phyloP scores from a whole-genome alignment of 2,797 vertebrate genomes.

The Artibeus lituratus region DNA sequence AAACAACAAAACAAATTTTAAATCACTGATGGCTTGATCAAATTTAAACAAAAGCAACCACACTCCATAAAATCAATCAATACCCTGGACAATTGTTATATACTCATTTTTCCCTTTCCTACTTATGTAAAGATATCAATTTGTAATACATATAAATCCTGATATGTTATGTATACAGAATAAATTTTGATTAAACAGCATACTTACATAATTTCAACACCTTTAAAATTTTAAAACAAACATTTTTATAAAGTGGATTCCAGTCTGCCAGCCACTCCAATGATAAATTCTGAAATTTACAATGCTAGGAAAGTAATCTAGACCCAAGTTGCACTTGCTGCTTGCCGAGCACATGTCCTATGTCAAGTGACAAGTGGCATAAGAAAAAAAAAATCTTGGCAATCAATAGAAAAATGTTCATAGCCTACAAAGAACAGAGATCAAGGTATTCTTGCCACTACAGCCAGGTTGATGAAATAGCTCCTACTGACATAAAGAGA shows the following conservation, averaged over 20 bases:
- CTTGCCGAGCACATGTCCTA: not conserved
- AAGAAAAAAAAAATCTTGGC: not conserved
- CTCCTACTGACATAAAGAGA: not conserved
- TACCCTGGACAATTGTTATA: not conserved
- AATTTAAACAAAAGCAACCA: constrained; percentile 45
- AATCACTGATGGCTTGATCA: not conserved
- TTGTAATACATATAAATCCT: not conserved
- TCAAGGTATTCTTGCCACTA: not conserved
- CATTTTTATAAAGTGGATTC: constrained; percentile 20
- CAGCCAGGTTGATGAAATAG: not conserved
- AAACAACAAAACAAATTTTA: not conserved
- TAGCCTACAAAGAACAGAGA: not conserved
- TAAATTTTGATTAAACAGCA: not conserved
- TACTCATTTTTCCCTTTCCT: constrained; percentile 14
- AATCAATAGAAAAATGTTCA: not conserved
- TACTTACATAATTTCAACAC: constrained; percentile 5
- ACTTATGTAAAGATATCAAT: not conserved
- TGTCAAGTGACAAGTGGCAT: not conserved
- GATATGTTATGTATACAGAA: not conserved
- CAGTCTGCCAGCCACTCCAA: not conserved
- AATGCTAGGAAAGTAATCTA: not conserved
- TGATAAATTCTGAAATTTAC: constrained; percentile 19
- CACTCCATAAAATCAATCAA: constrained; percentile 20
- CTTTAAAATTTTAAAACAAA: constrained; percentile 25
- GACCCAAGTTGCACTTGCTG: not conserved